Evolutionary conservation across 2,113 vertebrate species (phyloP), one percentile per base, ranked within the genome.

Genomic region (Anseranas semipalmata): DNA sequence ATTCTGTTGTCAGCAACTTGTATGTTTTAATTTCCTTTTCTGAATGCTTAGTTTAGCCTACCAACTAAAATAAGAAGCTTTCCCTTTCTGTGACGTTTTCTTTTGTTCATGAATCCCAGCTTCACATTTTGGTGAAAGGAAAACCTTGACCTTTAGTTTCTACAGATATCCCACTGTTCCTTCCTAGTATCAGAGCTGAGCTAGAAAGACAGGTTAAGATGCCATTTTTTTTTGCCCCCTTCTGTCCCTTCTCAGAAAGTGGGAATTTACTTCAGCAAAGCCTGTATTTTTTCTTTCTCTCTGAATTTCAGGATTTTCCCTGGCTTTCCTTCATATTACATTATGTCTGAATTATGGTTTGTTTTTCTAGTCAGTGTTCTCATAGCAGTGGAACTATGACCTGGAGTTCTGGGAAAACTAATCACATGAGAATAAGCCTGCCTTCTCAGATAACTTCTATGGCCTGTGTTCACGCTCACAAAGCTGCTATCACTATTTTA

Each of bases 381-480:
- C 4, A 0, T 12, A 43, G 39, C 15, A 68, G 30, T 27, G 12
- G 12, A 87, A 7, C 3, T 32, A 19, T 37, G 28, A 62, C 21
- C 24, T 18, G 4, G 27, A 71, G 4, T 12, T 62, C 45, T 21
- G 35, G 12, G 52, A 66, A 84, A 9, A 15, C 12, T 86, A 41
- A 60, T 18, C 48, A 39, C 3, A 2, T 1, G 30, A 70, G 7
- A 12, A 52, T 6, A 65, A 3, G 2, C 3, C 19, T 79, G 4
- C 63, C 22, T 65, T 82, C 62, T 66, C 39, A 80, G 28, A 24
- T 18, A 52, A 43, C 9, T 66, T 66, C 13, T 33, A 15, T 5
- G 52, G 22, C 18, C 10, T 83, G 39, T 6, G 0, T 30, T 43
- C 25, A 33, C 15, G 20, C 66, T 85, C 45, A 71, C 13, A 53